phyloP scores from a whole-genome alignment of 2,113 vertebrate species.

The Centropristis striata region DNA sequence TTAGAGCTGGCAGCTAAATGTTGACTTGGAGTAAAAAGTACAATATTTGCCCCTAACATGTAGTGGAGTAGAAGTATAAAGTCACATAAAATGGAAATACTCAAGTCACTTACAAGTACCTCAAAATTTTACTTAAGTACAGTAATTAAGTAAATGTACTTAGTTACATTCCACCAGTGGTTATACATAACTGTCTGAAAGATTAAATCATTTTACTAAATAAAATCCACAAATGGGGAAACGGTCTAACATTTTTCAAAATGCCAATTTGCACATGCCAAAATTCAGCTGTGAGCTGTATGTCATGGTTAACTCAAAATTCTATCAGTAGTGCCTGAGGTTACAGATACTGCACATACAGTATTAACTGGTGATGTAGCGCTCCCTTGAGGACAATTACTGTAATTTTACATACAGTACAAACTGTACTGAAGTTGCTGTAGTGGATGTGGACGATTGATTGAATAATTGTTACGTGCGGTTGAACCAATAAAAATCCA shows the following conservation, averaged over 20 bases:
- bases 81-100: no score
- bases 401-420: slow-evolving; percentile 2
- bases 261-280: no score
- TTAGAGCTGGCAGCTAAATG: no score
- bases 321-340: background rate
- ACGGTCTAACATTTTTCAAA: background rate
- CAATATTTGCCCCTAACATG: no score
- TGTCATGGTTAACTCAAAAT: background rate
- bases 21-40: no score
- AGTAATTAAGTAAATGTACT: no score
- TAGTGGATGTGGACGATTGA: background rate
- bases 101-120: no score
- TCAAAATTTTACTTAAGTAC: no score
- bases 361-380: background rate
- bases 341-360: background rate
- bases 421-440: background rate
- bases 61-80: no score
- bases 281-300: background rate
- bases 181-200: background rate
- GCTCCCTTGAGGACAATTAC: slow-evolving; percentile 28
- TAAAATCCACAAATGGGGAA: background rate
- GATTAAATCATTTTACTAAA: background rate
- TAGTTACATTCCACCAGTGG: no score
- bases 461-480: background rate
- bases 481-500: background rate